Evolutionary conservation across 1,140 invertebrate species (phyloP).

Genomic region (Stegodyphus dumicola): DNA sequence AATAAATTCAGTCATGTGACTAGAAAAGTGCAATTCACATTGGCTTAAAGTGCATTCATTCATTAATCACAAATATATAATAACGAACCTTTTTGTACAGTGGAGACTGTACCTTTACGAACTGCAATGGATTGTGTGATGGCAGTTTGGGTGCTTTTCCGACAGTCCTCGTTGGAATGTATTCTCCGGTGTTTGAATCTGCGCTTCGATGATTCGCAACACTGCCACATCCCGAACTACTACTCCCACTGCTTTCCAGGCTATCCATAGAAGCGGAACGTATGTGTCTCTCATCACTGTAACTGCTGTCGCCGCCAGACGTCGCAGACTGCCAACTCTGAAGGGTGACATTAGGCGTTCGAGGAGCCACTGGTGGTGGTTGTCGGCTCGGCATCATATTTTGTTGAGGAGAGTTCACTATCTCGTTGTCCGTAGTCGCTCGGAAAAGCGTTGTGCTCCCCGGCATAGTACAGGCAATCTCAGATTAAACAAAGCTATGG

Average conservation of each 20-base stretch:
- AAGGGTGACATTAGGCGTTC: constrained; percentile 3
- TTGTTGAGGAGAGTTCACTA: background rate
- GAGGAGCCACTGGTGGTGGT: constrained; percentile 18
- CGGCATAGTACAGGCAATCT: constrained; percentile 27
- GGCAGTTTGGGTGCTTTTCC: constrained; percentile 27
- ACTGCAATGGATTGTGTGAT: constrained; percentile 63
- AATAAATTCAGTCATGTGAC: too few relatives aligned
- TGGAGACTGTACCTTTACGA: constrained; percentile 64
- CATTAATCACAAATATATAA: too few relatives aligned
- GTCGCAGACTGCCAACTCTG: constrained; percentile 27
- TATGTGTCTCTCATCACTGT: constrained; percentile 10
- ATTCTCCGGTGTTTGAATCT: constrained; percentile 11
- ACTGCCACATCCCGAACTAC: constrained; percentile 19
- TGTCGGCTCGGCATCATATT: constrained; percentile 3
- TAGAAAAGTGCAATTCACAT: too few relatives aligned
- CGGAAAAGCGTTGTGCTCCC: constrained; percentile 25
- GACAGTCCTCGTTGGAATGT: constrained; percentile 44
- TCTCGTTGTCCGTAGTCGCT: background rate
- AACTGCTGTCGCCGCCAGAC: background rate
- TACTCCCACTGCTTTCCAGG: constrained; percentile 48
- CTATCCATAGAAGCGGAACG: constrained; percentile 52
- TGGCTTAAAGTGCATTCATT: too few relatives aligned
- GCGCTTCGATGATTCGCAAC: constrained; percentile 1
- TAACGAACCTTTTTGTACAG: constrained; percentile 62
- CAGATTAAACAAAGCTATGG: background rate